phyloP scores from a whole-genome alignment of 2,797 vertebrate species.

The Poecilia wingei region DNA sequence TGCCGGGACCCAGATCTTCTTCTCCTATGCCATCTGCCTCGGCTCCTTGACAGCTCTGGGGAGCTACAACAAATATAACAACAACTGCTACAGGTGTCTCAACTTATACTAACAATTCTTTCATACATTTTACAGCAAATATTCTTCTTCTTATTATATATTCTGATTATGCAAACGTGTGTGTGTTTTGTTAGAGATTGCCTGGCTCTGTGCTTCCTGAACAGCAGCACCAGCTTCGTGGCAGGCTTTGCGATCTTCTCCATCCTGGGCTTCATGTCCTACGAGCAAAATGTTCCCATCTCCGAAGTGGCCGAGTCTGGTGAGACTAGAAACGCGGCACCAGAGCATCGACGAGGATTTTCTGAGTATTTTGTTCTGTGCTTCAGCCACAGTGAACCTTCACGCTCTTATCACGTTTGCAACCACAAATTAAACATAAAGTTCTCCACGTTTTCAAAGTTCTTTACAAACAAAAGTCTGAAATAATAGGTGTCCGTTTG shows the following conservation, averaged over 20 bases:
- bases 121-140: no score
- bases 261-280: slow-evolving; percentile 93
- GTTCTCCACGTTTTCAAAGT: not conserved
- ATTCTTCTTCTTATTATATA: not conserved
- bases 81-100: slow-evolving; percentile 91
- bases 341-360: not conserved
- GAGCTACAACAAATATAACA: slow-evolving; percentile 95
- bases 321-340: slow-evolving; percentile 47
- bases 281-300: slow-evolving; percentile 90
- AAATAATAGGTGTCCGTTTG: not conserved
- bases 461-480: not conserved
- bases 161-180: not conserved
- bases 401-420: not conserved
- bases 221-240: slow-evolving; percentile 91
- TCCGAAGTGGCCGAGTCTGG: slow-evolving; percentile 91
- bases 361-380: no score
- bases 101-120: no score
- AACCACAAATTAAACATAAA: not conserved
- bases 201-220: slow-evolving; percentile 87
- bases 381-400: not conserved
- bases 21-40: slow-evolving; percentile 92
- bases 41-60: slow-evolving; percentile 91
- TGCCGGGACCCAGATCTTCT: slow-evolving; percentile 94
- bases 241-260: slow-evolving; percentile 95
- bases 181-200: slow-evolving; percentile 85